Evolutionary conservation across 2,797 vertebrate species (phyloP).

Genomic region (Enteromius argenteus): DNA sequence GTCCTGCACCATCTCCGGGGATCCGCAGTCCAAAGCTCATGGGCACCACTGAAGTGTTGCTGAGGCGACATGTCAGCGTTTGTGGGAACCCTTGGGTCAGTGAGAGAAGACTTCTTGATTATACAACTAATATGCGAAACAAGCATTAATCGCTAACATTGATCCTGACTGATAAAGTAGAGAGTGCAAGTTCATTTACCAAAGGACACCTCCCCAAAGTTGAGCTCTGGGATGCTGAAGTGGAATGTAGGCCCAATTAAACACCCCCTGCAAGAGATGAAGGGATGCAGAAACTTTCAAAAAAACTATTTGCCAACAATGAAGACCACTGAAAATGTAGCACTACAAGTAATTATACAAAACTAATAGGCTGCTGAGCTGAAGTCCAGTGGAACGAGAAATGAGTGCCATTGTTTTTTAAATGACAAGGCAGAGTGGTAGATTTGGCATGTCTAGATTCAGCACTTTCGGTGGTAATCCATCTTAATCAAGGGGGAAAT

Average conservation of each 20-base stretch:
- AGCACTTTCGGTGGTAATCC: constrained; percentile 59
- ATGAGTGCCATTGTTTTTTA: constrained; percentile 29
- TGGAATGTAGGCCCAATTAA: constrained; percentile 87
- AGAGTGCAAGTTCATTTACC: constrained; percentile 77
- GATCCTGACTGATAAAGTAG: constrained; percentile 51
- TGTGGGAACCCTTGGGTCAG: constrained; percentile 81
- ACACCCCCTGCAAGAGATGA: constrained; percentile 78
- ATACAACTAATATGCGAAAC: constrained; percentile 26
- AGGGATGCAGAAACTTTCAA: constrained; percentile 20
- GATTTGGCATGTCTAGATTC: constrained; percentile 47
- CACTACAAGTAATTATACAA: constrained; percentile 35
- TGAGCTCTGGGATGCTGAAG: constrained; percentile 80
- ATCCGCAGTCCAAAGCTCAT: constrained; percentile 85
- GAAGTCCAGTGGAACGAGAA: not conserved
- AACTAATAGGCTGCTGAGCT: constrained; percentile 5
- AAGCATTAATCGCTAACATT: constrained; percentile 37
- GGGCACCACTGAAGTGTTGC: constrained; percentile 83
- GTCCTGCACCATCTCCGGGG: constrained; percentile 80
- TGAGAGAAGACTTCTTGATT: constrained; percentile 7
- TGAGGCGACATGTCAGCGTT: constrained; percentile 79
- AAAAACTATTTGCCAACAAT: constrained; percentile 14
- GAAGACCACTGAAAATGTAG: constrained; percentile 19
- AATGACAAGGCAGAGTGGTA: constrained; percentile 49
- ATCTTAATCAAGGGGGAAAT: constrained; percentile 54
- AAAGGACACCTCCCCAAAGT: constrained; percentile 86